Percentiles rank a stretch among this genome's conserved stretches.
Evolutionary conservation across 2,113 vertebrate species (phyloP).

Genomic region (Gasterosteus nipponicus): DNA sequence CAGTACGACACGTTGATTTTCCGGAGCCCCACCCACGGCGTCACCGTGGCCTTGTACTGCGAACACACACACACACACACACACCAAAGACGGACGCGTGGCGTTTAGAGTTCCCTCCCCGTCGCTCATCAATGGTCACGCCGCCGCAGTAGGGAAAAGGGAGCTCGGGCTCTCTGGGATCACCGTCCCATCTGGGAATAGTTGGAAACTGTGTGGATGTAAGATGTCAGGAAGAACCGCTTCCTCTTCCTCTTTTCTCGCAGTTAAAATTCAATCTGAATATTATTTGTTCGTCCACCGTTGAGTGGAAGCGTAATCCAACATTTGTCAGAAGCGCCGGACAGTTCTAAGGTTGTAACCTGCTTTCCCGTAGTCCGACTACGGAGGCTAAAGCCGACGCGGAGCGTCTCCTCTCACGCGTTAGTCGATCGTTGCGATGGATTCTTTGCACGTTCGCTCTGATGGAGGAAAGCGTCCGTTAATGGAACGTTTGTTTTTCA

Average conservation of each 20-base stretch:
- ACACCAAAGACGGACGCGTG: too few species aligned
- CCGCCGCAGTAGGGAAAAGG: constrained; percentile 46
- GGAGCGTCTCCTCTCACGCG: neutral
- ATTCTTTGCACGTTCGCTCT: constrained; percentile 43
- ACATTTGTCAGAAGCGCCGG: neutral
- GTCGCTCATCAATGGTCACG: constrained; percentile 46
- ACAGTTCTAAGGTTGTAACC: neutral
- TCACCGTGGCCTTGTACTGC: constrained; percentile 87
- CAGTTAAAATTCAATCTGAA: neutral
- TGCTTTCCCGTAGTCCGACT: neutral
- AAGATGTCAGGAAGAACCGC: neutral
- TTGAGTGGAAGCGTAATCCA: neutral
- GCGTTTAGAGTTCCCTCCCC: neutral
- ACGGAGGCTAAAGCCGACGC: neutral
- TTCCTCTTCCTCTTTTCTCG: neutral
- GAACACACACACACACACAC: constrained; percentile 33
- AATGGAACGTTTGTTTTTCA: constrained; percentile 54
- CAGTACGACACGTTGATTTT: constrained; percentile 98
- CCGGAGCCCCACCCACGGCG: constrained; percentile 95
- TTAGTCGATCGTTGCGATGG: constrained; percentile 36
- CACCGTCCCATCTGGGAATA: too few species aligned
- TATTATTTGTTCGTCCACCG: neutral
- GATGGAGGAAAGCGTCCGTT: constrained; percentile 50
- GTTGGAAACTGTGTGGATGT: neutral
- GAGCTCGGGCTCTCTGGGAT: constrained; percentile 8